These are phyloP conservation scores for Montifringilla adamsi DNA, from an alignment of 2,113 vertebrate genomes.

Conservation along the genomic window DNA sequence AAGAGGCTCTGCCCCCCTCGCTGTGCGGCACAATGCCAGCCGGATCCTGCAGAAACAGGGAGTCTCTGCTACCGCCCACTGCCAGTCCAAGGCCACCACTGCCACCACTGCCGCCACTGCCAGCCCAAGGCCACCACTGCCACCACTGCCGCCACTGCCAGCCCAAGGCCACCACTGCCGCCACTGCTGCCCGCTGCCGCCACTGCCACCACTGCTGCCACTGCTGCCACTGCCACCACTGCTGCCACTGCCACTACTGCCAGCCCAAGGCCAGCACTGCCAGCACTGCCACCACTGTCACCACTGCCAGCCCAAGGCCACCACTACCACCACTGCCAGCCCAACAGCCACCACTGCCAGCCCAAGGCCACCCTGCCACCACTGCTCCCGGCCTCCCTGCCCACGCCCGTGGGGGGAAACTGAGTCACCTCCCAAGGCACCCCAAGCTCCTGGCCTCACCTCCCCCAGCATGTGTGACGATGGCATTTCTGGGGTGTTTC, in stretches of 20 bases:
- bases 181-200: background rate
- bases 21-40: slow-evolving; percentile 55
- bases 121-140: background rate
- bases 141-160: background rate
- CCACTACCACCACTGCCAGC: background rate
- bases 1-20: slow-evolving; percentile 63
- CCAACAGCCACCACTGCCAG: background rate
- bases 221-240: background rate
- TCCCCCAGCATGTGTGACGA: rapidly evolving
- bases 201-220: background rate
- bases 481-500: rapidly evolving
- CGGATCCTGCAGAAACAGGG: slow-evolving; percentile 16
- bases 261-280: background rate
- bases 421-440: background rate
- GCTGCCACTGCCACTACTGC: background rate
- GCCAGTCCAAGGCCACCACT: background rate
- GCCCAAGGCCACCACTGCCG: background rate
- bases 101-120: background rate
- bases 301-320: background rate
- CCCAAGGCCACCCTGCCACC: background rate
- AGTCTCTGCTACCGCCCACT: background rate
- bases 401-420: rapidly evolving
- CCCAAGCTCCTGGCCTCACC: background rate
- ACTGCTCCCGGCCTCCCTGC: background rate
- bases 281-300: background rate